Percentiles rank a stretch among this genome's conserved stretches.
Conservation (phyloP, 1,140 invertebrate species). For the Rhagoletis zephyria region DNA sequence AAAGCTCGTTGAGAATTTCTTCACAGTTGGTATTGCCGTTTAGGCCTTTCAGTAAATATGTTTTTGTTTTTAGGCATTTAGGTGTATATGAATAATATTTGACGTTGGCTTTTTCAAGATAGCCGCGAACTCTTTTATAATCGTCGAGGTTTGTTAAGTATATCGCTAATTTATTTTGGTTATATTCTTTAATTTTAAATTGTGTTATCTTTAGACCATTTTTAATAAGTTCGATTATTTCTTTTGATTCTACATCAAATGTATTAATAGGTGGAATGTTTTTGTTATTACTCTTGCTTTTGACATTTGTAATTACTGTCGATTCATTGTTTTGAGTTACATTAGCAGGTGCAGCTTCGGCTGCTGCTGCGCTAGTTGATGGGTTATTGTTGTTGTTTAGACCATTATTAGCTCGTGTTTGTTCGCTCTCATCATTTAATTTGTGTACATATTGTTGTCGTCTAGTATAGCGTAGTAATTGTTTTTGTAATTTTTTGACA, state of each 20-base stretch:
- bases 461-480: too few relatives aligned
- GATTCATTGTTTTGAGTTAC: too few relatives aligned
- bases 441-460: too few relatives aligned
- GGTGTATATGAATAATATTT: slow-evolving; percentile 46
- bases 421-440: too few relatives aligned
- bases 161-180: too few relatives aligned
- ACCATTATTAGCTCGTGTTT: too few relatives aligned
- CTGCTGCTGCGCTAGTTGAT: too few relatives aligned
- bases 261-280: not conserved
- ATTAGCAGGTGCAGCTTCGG: too few relatives aligned
- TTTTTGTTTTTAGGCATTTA: slow-evolving; percentile 19
- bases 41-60: slow-evolving; percentile 30
- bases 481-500: too few relatives aligned
- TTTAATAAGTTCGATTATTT: slow-evolving; percentile 24
- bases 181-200: too few relatives aligned
- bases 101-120: not conserved
- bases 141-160: not conserved
- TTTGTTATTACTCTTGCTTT: slow-evolving; percentile 5
- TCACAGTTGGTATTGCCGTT: not conserved
- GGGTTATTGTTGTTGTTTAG: too few relatives aligned
- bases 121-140: slow-evolving; percentile 5
- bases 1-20: not conserved
- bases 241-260: not conserved
- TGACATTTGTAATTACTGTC: too few relatives aligned
- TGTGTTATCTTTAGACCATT: not conserved